Percentiles rank a stretch among this genome's conserved stretches.
Evolutionary conservation across 2,113 vertebrate genomes (phyloP).

Genomic region (Heloderma charlesbogerti): DNA sequence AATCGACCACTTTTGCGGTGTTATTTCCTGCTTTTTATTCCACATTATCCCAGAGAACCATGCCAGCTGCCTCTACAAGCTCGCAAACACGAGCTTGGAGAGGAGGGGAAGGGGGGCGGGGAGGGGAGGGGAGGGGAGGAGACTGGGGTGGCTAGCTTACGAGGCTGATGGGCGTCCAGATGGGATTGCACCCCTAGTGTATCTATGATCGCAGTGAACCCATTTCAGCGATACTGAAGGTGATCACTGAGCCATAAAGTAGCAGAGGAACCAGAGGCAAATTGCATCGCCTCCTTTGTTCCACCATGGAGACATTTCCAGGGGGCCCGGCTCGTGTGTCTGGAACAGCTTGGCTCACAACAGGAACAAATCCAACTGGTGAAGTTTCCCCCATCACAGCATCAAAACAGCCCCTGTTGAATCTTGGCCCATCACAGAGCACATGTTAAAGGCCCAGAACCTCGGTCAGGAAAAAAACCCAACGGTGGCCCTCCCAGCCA

Average conservation of each 20-base stretch:
- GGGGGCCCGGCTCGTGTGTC: neutral
- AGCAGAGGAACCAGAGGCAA: no score
- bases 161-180: no score
- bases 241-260: neutral
- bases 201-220: no score
- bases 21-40: no score
- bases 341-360: neutral
- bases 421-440: neutral
- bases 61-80: no score
- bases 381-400: neutral
- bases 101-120: no score
- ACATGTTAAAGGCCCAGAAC: neutral
- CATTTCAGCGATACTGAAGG: neutral
- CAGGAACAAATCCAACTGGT: neutral
- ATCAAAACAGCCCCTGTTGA: neutral
- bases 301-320: neutral
- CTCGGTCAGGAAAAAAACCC: neutral
- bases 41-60: no score
- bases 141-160: no score
- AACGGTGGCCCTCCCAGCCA: neutral
- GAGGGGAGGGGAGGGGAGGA: no score
- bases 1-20: no score
- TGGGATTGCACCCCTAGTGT: no score
- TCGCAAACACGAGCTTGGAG: no score
- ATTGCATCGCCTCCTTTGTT: neutral